Conservation (phyloP, 2,797 vertebrate species). For the Tamandua tetradactyla region DNA sequence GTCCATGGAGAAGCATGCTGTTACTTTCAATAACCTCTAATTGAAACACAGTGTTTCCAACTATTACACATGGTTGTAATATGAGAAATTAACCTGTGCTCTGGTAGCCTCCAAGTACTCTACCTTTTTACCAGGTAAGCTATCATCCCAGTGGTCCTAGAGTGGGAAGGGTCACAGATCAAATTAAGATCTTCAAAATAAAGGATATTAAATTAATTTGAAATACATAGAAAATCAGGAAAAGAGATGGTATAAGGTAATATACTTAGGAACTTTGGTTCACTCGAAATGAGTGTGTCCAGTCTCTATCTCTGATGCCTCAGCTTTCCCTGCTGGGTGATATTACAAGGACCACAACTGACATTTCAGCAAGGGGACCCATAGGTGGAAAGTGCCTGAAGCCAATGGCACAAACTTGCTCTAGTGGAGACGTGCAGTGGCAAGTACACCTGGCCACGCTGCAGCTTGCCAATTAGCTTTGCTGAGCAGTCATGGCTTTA, state of each 20-base stretch:
- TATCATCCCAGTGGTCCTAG: not conserved
- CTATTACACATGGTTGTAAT: not conserved
- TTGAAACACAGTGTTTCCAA: not conserved
- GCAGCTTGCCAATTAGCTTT: not conserved
- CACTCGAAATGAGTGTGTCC: not conserved
- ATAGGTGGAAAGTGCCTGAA: not conserved
- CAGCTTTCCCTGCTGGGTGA: too few relatives aligned
- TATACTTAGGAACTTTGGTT: not conserved
- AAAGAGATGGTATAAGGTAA: not conserved
- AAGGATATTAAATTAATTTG: not conserved
- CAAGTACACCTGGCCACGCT: not conserved
- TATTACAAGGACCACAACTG: not conserved
- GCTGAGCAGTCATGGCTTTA: not conserved
- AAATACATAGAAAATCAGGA: not conserved
- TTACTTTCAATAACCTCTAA: not conserved
- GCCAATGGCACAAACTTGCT: not conserved
- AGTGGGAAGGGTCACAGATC: not conserved
- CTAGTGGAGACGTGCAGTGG: not conserved
- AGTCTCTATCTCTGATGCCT: not conserved
- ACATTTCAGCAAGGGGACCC: not conserved
- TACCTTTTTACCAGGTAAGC: not conserved
- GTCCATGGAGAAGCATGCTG: not conserved
- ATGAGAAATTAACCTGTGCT: not conserved
- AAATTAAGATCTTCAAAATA: not conserved
- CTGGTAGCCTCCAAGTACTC: not conserved